phyloP scores from a whole-genome alignment of 1,140 invertebrate genomes.

The Caerostris darwini region DNA sequence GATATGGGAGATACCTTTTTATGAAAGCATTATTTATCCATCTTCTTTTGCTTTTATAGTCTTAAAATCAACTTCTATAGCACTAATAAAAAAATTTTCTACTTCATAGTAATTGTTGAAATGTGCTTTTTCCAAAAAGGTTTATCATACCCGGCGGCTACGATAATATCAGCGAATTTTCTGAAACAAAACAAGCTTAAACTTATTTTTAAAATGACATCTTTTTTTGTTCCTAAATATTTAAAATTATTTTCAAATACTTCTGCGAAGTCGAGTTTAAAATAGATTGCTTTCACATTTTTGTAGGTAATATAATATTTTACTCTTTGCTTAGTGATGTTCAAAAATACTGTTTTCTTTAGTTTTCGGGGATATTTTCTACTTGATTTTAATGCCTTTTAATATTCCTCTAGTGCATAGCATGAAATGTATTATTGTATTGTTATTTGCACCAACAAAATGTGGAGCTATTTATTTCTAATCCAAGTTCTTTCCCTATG shows the following conservation, averaged over 20 bases:
- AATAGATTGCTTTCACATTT: constrained; percentile 2
- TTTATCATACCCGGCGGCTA: neutral
- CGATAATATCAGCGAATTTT: constrained; percentile 3
- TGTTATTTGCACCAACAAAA: no score
- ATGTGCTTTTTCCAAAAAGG: neutral
- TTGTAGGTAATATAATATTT: neutral
- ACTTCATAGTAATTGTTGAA: neutral
- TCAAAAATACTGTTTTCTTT: no score
- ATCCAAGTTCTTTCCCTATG: no score
- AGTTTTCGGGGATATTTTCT: no score
- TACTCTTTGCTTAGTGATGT: no score
- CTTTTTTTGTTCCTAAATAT: neutral
- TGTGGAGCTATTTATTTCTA: no score
- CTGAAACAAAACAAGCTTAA: constrained; percentile 24
- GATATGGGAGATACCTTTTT: neutral
- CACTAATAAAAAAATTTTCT: neutral
- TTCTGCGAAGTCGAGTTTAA: constrained; percentile 3
- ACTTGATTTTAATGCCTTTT: no score
- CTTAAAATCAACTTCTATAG: neutral
- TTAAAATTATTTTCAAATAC: neutral
- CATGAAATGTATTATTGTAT: no score
- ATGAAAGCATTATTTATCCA: constrained; percentile 21
- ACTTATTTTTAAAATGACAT: neutral
- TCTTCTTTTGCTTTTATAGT: constrained; percentile 8
- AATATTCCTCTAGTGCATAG: no score